These are phyloP conservation scores for Etheostoma perlongum DNA, from an alignment of 2,797 vertebrate genomes.

Conservation along the genomic window DNA sequence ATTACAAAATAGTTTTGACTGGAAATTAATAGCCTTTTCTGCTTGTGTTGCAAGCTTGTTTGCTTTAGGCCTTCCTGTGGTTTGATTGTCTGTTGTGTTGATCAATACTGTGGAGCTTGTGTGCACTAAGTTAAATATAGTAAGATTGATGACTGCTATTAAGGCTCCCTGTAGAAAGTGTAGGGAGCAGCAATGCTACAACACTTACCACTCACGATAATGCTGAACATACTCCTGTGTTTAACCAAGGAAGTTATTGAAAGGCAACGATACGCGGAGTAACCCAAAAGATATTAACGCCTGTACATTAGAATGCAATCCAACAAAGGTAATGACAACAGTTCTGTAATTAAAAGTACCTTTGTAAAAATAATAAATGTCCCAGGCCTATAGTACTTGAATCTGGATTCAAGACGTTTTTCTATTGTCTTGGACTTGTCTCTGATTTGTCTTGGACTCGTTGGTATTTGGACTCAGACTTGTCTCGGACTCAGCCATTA, in stretches of 20 bases:
- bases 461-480: too few species aligned
- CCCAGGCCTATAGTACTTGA: too few species aligned
- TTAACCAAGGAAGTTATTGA: constrained; percentile 15
- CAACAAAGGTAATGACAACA: background rate
- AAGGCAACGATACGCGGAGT: background rate
- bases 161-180: constrained; percentile 38
- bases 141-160: constrained; percentile 77
- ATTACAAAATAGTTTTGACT: constrained; percentile 46
- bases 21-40: constrained; percentile 52
- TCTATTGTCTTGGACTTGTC: too few species aligned
- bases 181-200: constrained; percentile 32
- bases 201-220: constrained; percentile 45
- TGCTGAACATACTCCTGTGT: constrained; percentile 18
- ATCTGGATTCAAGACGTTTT: too few species aligned
- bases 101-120: constrained; percentile 67
- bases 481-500: too few species aligned
- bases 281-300: background rate
- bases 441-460: too few species aligned
- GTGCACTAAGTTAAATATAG: constrained; percentile 71
- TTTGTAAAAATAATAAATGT: background rate
- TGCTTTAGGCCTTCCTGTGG: constrained; percentile 42
- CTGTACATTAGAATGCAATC: background rate
- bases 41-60: constrained; percentile 38
- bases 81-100: constrained; percentile 61
- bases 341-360: background rate